Evolutionary conservation across 2,113 vertebrate species (phyloP), one percentile per base, ranked within the genome.

Genomic region (Sarotherodon lohbergeri): DNA sequence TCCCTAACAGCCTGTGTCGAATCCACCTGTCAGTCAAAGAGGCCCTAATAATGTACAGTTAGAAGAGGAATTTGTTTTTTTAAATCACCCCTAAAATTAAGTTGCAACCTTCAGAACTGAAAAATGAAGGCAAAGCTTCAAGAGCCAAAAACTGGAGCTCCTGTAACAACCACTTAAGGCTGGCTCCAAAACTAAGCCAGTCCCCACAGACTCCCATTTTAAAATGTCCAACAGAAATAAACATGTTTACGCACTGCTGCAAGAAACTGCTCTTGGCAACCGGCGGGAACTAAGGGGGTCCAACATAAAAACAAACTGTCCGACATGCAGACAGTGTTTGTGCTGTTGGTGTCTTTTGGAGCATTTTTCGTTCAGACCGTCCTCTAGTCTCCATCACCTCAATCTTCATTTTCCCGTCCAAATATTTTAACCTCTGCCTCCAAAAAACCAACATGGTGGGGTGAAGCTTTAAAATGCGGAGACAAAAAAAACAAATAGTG

Each of bases 261-360:
- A 71, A 71, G 34, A 66, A 66, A 39, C 32, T 66, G 61, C n/a
- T 66, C 61, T 34, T 39, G 61, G 61, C 36, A 66, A n/a, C 32
- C 6, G 2, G 0, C 17, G 2, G 32, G 59, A 63, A 63, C 32
- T 36, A 17, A 63, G 0, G 0, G 32, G 39, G 19, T 39, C 34
- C 19, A 39, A 66, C 61, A 39, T 71, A 71, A 48, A 48, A 76
- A 76, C 41, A 7, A 48, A 4, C 68, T 29, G 22, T 43, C 14
- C 5, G 1, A 29, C 68, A 76, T 48, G 9, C 5, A 76, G 41
- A 46, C 68, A 46, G 22, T 27, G 68, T 48, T 73, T 48, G 41
- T 43, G 16, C 4, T 27, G 39, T 73, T 73, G 39, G 13, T 46
- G 13, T 41, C 12, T 48, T 48, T 16, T 48, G 13, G 46, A 48